Evolutionary conservation across 2,797 vertebrate genomes (phyloP).

Genomic region (Rhinogobio ventralis): DNA sequence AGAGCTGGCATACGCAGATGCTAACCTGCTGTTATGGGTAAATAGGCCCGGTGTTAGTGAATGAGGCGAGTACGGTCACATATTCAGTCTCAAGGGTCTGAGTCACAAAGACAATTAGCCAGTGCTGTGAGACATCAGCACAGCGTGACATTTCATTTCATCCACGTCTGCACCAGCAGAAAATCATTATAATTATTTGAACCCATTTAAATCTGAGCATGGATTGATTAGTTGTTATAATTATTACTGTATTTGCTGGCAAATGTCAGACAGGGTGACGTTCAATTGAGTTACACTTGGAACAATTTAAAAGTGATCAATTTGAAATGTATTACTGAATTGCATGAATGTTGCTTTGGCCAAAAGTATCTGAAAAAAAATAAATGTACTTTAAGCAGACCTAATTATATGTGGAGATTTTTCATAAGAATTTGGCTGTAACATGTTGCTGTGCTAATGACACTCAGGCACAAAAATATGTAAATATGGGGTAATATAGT

Average conservation of each 20-base stretch:
- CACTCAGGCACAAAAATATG: neutral
- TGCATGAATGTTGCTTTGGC: neutral
- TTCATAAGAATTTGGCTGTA: neutral
- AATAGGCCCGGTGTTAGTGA: constrained; percentile 35
- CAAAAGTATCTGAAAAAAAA: neutral
- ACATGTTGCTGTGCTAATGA: neutral
- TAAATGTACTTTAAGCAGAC: neutral
- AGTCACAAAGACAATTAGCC: constrained; percentile 35
- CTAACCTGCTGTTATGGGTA: constrained; percentile 16
- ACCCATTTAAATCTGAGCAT: neutral
- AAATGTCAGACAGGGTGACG: neutral
- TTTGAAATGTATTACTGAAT: neutral
- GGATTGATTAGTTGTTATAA: neutral
- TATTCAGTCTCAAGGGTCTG: constrained; percentile 38
- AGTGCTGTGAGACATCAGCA: constrained; percentile 26
- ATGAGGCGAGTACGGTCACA: constrained; percentile 25
- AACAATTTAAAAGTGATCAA: neutral
- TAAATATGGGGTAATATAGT: neutral
- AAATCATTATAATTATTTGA: constrained; percentile 10
- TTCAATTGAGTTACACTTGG: neutral
- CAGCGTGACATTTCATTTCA: constrained; percentile 12
- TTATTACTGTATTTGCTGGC: neutral
- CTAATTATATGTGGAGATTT: neutral
- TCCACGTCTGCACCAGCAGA: neutral
- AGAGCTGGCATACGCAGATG: constrained; percentile 33